Percentiles rank a stretch among this genome's conserved stretches.
Conservation (phyloP, 2,797 vertebrate genomes). For the Urocyon cinereoargenteus region DNA sequence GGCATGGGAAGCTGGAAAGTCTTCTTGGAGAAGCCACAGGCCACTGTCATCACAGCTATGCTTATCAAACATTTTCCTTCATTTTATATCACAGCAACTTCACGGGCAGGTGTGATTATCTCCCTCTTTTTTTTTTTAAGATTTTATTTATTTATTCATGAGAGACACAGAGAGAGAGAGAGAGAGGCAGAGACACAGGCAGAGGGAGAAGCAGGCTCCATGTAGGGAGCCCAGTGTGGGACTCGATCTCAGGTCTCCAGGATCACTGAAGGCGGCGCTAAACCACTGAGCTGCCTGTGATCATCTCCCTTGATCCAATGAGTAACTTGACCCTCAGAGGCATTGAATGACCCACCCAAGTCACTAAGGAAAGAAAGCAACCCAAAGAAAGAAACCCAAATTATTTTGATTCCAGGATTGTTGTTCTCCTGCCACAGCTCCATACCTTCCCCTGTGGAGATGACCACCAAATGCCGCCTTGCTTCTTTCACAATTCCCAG, state of each 20-base stretch:
- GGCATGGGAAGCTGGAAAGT: neutral
- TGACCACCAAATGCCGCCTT: neutral
- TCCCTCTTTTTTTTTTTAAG: too few relatives aligned
- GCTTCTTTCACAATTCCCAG: rapidly evolving
- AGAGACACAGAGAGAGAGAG: too few relatives aligned
- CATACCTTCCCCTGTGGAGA: neutral
- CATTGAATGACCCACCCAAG: neutral
- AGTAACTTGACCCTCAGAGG: neutral
- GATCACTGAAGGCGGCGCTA: too few relatives aligned
- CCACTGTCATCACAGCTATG: rapidly evolving
- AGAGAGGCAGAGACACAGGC: too few relatives aligned
- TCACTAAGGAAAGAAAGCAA: neutral
- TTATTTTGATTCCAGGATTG: rapidly evolving
- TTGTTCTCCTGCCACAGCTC: neutral
- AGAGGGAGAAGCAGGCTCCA: too few relatives aligned
- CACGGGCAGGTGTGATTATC: rapidly evolving
- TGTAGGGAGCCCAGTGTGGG: too few relatives aligned
- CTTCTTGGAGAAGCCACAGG: neutral
- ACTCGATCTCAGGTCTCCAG: too few relatives aligned
- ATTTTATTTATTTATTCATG: too few relatives aligned
- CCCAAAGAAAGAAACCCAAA: rapidly evolving
- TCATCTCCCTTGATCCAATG: neutral
- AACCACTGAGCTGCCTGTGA: too few relatives aligned
- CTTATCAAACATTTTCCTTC: neutral
- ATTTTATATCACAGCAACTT: neutral